Percentiles rank a stretch among this genome's conserved stretches.
Conservation (phyloP, 1,140 invertebrate species). For the Andricus grossulariae region DNA sequence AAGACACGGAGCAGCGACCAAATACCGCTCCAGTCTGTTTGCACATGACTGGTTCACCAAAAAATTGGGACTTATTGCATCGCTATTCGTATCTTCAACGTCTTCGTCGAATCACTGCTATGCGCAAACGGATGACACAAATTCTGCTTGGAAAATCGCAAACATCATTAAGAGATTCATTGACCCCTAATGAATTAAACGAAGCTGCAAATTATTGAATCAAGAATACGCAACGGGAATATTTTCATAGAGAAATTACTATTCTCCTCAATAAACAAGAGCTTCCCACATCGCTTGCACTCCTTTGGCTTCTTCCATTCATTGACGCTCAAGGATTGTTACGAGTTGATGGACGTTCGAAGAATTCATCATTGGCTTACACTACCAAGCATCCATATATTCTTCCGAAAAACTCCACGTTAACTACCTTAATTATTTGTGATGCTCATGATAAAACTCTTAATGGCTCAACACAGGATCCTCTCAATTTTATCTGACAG, state of each 20-base stretch:
- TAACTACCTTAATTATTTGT: too few species aligned
- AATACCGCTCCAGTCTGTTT: not conserved
- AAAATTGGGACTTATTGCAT: not conserved
- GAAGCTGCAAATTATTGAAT: not conserved
- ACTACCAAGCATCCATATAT: too few species aligned
- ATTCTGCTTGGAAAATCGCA: not conserved
- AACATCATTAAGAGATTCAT: not conserved
- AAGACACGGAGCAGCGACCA: not conserved
- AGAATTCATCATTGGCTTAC: not conserved
- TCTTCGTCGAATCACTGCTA: not conserved
- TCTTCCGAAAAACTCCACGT: too few species aligned
- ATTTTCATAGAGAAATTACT: not conserved
- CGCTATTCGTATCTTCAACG: not conserved
- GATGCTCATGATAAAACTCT: too few species aligned
- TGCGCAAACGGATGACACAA: not conserved
- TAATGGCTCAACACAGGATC: constrained; percentile 52
- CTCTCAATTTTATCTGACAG: constrained; percentile 39
- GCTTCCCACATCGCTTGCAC: too few species aligned
- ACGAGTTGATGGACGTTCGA: too few species aligned
- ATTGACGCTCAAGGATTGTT: too few species aligned
- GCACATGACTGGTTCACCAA: not conserved
- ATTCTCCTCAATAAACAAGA: not conserved
- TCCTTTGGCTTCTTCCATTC: not conserved
- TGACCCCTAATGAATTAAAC: not conserved
- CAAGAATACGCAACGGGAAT: not conserved